These are phyloP conservation scores for Steromphala cineraria DNA, from an alignment of 2,888 invertebrate species.

Conservation along the genomic window DNA sequence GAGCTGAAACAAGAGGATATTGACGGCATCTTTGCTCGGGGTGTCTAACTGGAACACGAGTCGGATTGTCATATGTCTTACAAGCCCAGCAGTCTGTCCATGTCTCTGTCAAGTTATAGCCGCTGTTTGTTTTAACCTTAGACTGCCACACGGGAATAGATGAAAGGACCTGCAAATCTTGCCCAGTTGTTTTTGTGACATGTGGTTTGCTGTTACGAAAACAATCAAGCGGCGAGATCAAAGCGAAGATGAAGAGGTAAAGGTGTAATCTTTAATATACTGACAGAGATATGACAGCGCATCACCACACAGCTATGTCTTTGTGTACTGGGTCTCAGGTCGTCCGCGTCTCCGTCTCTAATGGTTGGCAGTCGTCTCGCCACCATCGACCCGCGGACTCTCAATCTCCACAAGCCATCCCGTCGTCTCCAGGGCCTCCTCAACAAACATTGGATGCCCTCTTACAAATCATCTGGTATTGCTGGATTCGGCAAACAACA, in stretches of 20 bases:
- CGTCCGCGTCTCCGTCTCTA: neutral
- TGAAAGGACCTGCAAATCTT: neutral
- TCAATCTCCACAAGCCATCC: neutral
- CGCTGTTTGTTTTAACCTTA: neutral
- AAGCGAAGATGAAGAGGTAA: neutral
- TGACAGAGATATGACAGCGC: conserved; percentile 16
- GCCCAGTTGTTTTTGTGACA: conserved; percentile 13
- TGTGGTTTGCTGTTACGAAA: conserved; percentile 13
- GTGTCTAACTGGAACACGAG: neutral
- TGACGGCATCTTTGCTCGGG: neutral
- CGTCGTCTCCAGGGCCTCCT: neutral
- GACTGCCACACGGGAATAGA: neutral
- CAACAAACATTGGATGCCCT: conserved; percentile 12
- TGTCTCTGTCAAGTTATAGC: neutral
- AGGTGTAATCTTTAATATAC: conserved; percentile 17
- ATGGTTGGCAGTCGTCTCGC: neutral
- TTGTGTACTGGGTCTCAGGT: neutral
- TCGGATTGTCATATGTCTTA: conserved; percentile 14
- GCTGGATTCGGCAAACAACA: neutral
- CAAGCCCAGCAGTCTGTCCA: neutral
- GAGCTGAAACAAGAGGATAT: neutral
- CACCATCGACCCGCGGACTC: neutral
- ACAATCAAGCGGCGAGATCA: conserved; percentile 8
- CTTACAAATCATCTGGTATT: conserved; percentile 13
- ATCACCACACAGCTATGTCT: neutral